Conservation (phyloP, 2,888 invertebrate genomes). For the Drosophila monieri region DNA sequence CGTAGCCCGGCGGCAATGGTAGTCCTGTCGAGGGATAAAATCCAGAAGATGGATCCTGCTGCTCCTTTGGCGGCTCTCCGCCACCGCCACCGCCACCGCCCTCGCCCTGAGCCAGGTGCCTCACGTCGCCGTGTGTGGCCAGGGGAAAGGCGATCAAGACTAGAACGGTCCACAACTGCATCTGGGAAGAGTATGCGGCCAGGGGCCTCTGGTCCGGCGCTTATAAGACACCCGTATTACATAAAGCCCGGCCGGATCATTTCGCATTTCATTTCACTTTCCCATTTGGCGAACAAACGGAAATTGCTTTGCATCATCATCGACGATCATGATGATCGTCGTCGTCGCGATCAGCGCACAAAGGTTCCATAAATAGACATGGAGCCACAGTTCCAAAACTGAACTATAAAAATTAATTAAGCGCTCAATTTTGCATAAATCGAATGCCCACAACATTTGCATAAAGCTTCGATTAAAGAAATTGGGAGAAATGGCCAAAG, state of each 20-base stretch:
- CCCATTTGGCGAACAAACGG: constrained; percentile 42
- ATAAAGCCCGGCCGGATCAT: constrained; percentile 24
- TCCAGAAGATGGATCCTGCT: constrained; percentile 43
- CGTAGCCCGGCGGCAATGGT: constrained; percentile 57
- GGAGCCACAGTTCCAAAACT: constrained; percentile 25
- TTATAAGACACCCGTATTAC: constrained; percentile 63
- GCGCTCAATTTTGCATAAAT: constrained; percentile 49
- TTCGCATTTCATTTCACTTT: constrained; percentile 61
- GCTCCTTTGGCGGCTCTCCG: constrained; percentile 18
- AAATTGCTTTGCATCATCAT: constrained; percentile 67
- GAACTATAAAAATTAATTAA: constrained; percentile 66
- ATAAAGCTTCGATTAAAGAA: constrained; percentile 15
- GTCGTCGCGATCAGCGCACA: constrained; percentile 3
- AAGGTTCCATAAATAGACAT: constrained; percentile 41
- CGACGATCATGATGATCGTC: not conserved
- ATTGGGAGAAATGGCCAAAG: not conserved
- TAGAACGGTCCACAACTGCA: constrained; percentile 32
- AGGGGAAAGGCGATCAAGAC: constrained; percentile 33
- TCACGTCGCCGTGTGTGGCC: constrained; percentile 20
- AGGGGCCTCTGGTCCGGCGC: constrained; percentile 46
- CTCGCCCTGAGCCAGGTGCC: constrained; percentile 33
- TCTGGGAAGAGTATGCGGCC: constrained; percentile 48
- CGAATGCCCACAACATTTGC: constrained; percentile 43
- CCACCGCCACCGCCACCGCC: constrained; percentile 38
- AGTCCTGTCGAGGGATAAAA: constrained; percentile 56